phyloP scores from a whole-genome alignment of 1,140 invertebrate species.

The Brachionus paranguensis region DNA sequence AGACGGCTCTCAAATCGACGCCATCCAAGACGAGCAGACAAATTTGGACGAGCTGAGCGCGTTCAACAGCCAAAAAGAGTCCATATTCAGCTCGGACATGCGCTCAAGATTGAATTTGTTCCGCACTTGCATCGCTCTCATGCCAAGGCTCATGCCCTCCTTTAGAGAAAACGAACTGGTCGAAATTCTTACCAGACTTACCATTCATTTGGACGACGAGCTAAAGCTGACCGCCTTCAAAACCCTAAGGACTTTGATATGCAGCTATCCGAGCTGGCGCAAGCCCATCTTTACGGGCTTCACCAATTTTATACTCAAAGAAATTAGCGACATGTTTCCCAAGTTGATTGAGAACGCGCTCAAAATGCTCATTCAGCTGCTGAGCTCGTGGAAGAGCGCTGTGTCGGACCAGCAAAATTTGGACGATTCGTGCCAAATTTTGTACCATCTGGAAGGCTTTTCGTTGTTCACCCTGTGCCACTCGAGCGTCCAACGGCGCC shows the following conservation, averaged over 20 bases:
- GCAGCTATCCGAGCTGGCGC: conserved; percentile 93
- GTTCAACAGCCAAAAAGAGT: conserved; percentile 63
- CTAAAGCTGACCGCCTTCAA: conserved; percentile 74
- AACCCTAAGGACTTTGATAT: conserved; percentile 85
- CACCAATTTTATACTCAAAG: conserved; percentile 85
- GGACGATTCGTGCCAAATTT: conserved; percentile 14
- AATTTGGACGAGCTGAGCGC: not conserved
- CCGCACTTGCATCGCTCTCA: conserved; percentile 92
- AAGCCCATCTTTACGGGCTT: conserved; percentile 82
- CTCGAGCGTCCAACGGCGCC: not conserved
- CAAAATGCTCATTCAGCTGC: conserved; percentile 79
- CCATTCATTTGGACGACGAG: conserved; percentile 68
- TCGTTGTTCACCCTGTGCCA: conserved; percentile 8
- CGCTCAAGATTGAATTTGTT: conserved; percentile 97
- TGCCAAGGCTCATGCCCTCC: conserved; percentile 89
- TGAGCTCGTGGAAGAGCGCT: conserved; percentile 76
- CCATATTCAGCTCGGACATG: conserved; percentile 67
- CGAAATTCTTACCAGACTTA: conserved; percentile 80
- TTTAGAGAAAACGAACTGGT: conserved; percentile 88
- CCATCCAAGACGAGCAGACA: not conserved
- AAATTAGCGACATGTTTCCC: conserved; percentile 79
- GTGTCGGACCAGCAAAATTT: conserved; percentile 45
- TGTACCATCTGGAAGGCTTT: conserved; percentile 34
- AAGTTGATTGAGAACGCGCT: conserved; percentile 88
- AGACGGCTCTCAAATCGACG: not conserved